A percentile compares a stretch with the other conserved stretches of the same genome.
phyloP scores from a whole-genome alignment of 2,797 vertebrate species.

The Echiichthys vipera region DNA sequence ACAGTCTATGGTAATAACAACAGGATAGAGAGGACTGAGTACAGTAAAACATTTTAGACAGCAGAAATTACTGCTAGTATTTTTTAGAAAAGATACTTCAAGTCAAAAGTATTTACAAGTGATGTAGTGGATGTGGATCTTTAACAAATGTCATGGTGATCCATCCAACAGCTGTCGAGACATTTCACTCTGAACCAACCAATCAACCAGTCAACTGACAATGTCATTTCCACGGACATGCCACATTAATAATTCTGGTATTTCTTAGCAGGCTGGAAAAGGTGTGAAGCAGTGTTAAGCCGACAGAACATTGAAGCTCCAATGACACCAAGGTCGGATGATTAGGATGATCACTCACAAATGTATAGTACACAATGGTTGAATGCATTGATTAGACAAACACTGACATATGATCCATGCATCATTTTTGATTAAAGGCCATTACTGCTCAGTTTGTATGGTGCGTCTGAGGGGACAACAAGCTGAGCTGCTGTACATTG shows the following conservation, averaged over 20 bases:
- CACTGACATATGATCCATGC: not conserved
- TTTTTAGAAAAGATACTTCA: too few species aligned
- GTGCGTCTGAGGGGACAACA: slow-evolving; percentile 4
- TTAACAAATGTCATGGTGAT: not conserved
- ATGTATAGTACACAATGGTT: not conserved
- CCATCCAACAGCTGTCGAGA: not conserved
- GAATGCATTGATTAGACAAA: slow-evolving; percentile 3
- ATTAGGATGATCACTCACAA: not conserved
- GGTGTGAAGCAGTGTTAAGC: not conserved
- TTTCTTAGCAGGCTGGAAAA: slow-evolving; percentile 5
- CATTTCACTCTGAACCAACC: not conserved
- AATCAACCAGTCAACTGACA: not conserved
- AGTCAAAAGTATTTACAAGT: too few species aligned
- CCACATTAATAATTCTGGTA: not conserved
- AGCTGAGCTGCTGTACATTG: not conserved
- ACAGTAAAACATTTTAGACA: too few species aligned
- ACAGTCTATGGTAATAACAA: too few species aligned
- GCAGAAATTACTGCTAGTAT: too few species aligned
- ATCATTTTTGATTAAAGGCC: slow-evolving; percentile 3
- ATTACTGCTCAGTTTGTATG: not conserved
- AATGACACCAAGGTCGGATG: not conserved
- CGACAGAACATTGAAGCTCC: not conserved
- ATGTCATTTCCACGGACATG: not conserved
- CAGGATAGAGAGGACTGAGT: too few species aligned
- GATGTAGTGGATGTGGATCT: not conserved